Base-by-base conservation (phyloP, 2,888 invertebrate species). In the Elmis aenea region DNA sequence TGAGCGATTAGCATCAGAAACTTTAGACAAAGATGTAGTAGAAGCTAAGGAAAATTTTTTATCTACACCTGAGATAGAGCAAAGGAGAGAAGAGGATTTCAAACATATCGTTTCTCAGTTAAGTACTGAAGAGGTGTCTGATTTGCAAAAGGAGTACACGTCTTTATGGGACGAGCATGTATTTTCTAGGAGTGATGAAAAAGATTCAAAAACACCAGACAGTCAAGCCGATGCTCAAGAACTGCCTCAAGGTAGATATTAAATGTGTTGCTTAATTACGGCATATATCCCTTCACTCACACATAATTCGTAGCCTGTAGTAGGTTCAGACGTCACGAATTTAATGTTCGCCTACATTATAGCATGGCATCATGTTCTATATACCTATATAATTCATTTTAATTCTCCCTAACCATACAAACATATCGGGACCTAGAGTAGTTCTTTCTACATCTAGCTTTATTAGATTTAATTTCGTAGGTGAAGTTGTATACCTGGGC, bases 1-100 rank as follows among this genome's bases (percentile, higher is more conserved):
- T 55, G 72, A 73, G 55, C 54, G 70, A 50, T 69, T 73, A 68
- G 70, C 72, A 23, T 72, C 72, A 8, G 66, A 72, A 52, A 64
- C 64, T 10, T 50, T 71, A 36, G 68, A 69, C 28, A 58, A 58
- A 38, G 66, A 66, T 26, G 45, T 40, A 16, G 37, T 33, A 28
- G 59, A 57, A 13, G 61, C 58, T 8, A 59, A 62, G 51, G 46
- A 40, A 23, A 46, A 52, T 21, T 48, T 60, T 44, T 38, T 62
- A 32, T 55, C 62, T 11, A 59, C 62, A 16, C 64, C 66, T n/a
- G 60, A 61, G 37, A 56, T 64, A 36, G 61, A 65, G 37, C 59
- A 59, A 37, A 57, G 55, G 43, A 59, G 61, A 20, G 70, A 71
- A 41, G 61, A 55, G 13, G 70, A 70, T 47, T 73, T 66, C 57